Percentiles rank a stretch among this genome's conserved stretches.
Conservation (phyloP, 2,888 invertebrate species). For the Disparrhopalites patrizii region DNA sequence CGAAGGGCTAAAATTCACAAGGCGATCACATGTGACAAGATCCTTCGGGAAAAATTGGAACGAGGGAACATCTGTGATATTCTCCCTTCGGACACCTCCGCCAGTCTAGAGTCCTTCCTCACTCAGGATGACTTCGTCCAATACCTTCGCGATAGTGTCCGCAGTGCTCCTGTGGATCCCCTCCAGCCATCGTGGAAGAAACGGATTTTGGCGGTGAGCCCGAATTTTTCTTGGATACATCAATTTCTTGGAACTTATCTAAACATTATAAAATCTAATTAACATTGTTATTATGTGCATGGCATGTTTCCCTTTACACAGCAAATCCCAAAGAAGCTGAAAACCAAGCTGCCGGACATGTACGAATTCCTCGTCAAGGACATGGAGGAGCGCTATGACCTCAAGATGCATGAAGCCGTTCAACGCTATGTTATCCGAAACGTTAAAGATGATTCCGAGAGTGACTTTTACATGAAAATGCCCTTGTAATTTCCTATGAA, state of each 20-base stretch:
- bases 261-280: too few relatives aligned
- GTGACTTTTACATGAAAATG: slow-evolving; percentile 32
- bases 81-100: background rate
- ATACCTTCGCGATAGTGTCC: slow-evolving; percentile 42
- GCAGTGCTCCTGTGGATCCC: slow-evolving; percentile 40
- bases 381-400: slow-evolving; percentile 30
- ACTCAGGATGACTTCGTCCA: slow-evolving; percentile 46
- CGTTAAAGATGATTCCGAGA: slow-evolving; percentile 29
- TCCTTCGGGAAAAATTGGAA: slow-evolving; percentile 22
- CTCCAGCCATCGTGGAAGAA: slow-evolving; percentile 39
- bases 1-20: slow-evolving; percentile 38
- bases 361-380: slow-evolving; percentile 35
- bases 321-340: slow-evolving; percentile 36
- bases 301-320: slow-evolving; percentile 1
- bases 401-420: slow-evolving; percentile 40
- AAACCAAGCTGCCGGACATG: slow-evolving; percentile 31
- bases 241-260: too few relatives aligned
- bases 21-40: slow-evolving; percentile 27
- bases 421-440: slow-evolving; percentile 41
- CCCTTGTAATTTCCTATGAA: slow-evolving; percentile 37
- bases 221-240: too few relatives aligned
- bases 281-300: too few relatives aligned
- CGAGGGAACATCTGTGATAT: background rate
- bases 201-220: slow-evolving; percentile 35
- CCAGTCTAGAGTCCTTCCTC: slow-evolving; percentile 35